phyloP scores from a whole-genome alignment of 2,888 invertebrate species.

The Mythimna ferrago region DNA sequence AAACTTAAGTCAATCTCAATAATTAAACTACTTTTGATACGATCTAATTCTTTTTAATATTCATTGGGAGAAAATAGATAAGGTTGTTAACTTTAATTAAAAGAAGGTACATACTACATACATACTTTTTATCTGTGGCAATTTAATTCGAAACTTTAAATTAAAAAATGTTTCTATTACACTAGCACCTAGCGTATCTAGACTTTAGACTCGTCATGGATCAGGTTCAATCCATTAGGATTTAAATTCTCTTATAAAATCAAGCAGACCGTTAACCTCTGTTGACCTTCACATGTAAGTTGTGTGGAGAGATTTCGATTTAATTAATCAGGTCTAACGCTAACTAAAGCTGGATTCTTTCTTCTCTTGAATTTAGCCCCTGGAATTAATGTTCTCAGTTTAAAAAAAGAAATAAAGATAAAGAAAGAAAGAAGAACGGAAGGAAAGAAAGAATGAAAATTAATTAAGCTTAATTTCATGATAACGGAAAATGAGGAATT shows the following conservation, averaged over 20 bases:
- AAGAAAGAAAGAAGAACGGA: no score
- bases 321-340: conserved; percentile 13
- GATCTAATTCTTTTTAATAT: conserved; percentile 14
- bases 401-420: no score
- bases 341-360: neutral
- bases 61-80: conserved; percentile 8
- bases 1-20: neutral
- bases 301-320: conserved; percentile 9
- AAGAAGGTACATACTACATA: neutral
- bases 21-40: neutral
- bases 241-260: conserved; percentile 27
- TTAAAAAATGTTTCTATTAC: conserved; percentile 11
- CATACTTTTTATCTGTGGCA: conserved; percentile 8
- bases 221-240: neutral
- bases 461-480: no score
- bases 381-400: neutral
- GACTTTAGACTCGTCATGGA: conserved; percentile 2
- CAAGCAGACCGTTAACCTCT: conserved; percentile 21
- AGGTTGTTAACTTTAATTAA: conserved; percentile 36
- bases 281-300: conserved; percentile 26
- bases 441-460: no score
- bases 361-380: neutral
- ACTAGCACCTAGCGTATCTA: neutral
- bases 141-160: conserved; percentile 26
- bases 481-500: no score